Evolutionary conservation across 2,888 invertebrate genomes (phyloP).

Genomic region (Pelosia muscerda): DNA sequence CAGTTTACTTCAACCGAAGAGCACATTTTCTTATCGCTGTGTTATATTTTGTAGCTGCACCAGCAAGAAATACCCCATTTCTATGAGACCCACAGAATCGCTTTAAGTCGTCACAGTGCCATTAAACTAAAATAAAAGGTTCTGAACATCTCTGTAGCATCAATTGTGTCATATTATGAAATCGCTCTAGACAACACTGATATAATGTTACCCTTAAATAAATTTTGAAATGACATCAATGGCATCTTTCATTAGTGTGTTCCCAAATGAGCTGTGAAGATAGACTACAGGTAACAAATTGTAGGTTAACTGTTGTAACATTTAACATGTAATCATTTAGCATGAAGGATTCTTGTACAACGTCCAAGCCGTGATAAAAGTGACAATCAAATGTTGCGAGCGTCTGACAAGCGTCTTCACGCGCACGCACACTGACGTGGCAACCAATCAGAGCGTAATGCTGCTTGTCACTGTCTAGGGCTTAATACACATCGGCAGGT

Average conservation of each 20-base stretch:
- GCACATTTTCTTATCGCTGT: no score
- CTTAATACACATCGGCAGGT: constrained; percentile 55
- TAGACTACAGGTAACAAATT: constrained; percentile 15
- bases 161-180: neutral
- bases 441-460: constrained; percentile 51
- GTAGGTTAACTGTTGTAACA: constrained; percentile 14
- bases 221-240: neutral
- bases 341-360: constrained; percentile 20
- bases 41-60: no score
- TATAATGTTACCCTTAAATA: neutral
- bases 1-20: neutral
- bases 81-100: no score
- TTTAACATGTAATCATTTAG: constrained; percentile 16
- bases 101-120: no score
- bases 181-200: neutral
- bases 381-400: constrained; percentile 54
- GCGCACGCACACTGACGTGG: constrained; percentile 39
- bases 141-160: neutral
- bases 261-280: neutral
- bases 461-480: constrained; percentile 53
- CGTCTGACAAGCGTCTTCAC: constrained; percentile 31
- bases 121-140: neutral
- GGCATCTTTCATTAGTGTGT: neutral
- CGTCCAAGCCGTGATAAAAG: constrained; percentile 11
- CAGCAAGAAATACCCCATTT: no score